Evolutionary conservation across 2,113 vertebrate genomes (phyloP).

Genomic region (human): DNA sequence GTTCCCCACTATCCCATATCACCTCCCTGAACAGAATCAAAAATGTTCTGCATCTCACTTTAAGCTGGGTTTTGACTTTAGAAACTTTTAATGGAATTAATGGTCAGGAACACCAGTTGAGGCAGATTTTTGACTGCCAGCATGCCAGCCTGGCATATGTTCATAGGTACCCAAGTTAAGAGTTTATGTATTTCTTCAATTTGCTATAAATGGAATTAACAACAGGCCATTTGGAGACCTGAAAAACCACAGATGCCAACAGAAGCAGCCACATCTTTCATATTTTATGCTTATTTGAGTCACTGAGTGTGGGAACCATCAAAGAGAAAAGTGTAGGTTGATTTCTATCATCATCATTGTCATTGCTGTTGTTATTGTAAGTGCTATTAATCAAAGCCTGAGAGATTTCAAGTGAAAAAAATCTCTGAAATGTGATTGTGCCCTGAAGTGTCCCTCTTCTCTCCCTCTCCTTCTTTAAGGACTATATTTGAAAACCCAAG

Average conservation of each 20-base stretch:
- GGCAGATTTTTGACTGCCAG: conserved; percentile 73
- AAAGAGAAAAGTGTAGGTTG: conserved; percentile 66
- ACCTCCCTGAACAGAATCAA: neutral
- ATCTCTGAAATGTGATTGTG: conserved; percentile 70
- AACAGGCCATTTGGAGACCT: conserved; percentile 77
- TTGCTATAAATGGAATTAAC: conserved; percentile 83
- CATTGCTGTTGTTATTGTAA: conserved; percentile 41
- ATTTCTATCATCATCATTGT: conserved; percentile 41
- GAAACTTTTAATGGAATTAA: conserved; percentile 70
- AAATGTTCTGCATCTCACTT: neutral
- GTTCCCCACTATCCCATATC: neutral
- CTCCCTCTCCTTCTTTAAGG: neutral
- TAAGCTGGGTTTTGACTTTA: neutral
- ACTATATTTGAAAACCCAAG: neutral
- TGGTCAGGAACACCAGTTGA: conserved; percentile 53
- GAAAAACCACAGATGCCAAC: conserved; percentile 79
- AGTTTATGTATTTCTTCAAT: conserved; percentile 82
- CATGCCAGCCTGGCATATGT: conserved; percentile 80
- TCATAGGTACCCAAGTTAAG: conserved; percentile 80
- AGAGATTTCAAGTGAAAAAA: conserved; percentile 73
- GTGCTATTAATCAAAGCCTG: conserved; percentile 73
- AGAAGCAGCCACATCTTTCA: conserved; percentile 73
- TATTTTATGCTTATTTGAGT: conserved; percentile 79
- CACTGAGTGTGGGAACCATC: conserved; percentile 68
- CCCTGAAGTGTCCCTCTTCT: conserved; percentile 42